Evolutionary conservation across 2,113 vertebrate species (phyloP), one percentile per base, ranked within the genome.

Genomic region (Entelurus aequoreus): DNA sequence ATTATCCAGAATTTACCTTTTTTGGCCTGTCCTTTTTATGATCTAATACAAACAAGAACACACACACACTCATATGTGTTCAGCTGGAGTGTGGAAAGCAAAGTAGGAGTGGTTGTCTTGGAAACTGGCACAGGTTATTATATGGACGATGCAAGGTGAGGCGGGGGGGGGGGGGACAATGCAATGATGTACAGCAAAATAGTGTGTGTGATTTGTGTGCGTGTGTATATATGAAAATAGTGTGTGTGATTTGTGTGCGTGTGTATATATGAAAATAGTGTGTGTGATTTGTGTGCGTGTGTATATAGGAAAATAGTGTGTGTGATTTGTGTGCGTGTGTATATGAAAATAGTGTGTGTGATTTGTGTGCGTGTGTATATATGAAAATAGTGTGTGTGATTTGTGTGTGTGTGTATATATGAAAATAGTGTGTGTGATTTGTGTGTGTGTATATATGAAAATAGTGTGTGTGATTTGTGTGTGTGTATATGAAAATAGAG

Each of bases 91-190:
- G 72, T 75, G 77, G 78, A 72, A 69, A 77, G 79, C 63, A 67
- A 68, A 78, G 64, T 63, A 81, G 73, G 78, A 85, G 76, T 66
- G 84, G 84, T 88, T 86, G 86, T 81, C 83, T 80, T 86, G 86
- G 86, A 84, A 86, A 88, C 69, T 76, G 80, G 78, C 78, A 74
- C 37, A 60, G 69, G 71, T 85, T 80, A 73, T 81, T 78, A 77
- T 78, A 65, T 76, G 75, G 62, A 75, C 66, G 76, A 74, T 63
- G 72, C 76, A 37, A 64, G 67, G 74, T 67, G 71, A 54, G 63
- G 49, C 10, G 37, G 37, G 10, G 21, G 52, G 13, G 57, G 56
- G 35, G 64, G 46, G 63, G 11, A 75, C 16, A 48, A 75, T 71
- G 71, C 59, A 77, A 74, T 77, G 74, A 81, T 78, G 48, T 59